A percentile compares a stretch with the other conserved stretches of the same genome.
phyloP scores from a whole-genome alignment of 2,888 invertebrate species.

The Sminthurides aquaticus region DNA sequence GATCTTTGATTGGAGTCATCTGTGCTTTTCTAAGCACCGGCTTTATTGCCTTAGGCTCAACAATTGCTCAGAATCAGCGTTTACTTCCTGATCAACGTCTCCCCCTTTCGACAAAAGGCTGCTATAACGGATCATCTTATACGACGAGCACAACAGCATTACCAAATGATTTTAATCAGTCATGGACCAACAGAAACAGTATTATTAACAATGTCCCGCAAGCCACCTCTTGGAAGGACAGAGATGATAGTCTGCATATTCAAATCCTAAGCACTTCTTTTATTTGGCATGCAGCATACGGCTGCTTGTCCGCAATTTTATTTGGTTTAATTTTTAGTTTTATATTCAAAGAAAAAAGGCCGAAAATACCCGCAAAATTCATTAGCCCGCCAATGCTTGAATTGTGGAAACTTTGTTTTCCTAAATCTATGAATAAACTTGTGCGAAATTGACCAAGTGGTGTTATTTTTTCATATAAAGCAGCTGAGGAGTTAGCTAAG shows the following conservation, averaged over 20 bases:
- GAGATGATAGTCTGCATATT: not conserved
- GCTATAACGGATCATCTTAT: not conserved
- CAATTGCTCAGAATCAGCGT: slow-evolving; percentile 28
- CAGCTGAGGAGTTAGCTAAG: no score
- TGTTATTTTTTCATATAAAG: no score
- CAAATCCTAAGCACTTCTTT: slow-evolving; percentile 6
- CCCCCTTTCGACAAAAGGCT: slow-evolving; percentile 4
- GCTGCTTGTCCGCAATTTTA: slow-evolving; percentile 7
- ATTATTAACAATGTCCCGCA: not conserved
- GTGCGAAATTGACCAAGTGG: no score
- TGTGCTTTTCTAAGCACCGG: slow-evolving; percentile 25
- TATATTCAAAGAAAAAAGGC: slow-evolving; percentile 3
- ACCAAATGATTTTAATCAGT: not conserved
- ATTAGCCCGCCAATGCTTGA: slow-evolving; percentile 10
- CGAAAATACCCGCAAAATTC: not conserved
- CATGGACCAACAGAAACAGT: no score
- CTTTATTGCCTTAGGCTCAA: slow-evolving; percentile 34
- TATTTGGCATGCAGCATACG: slow-evolving; percentile 12
- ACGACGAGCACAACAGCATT: not conserved
- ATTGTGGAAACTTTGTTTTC: not conserved
- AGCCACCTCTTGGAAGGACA: slow-evolving; percentile 3
- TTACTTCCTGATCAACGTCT: slow-evolving; percentile 32
- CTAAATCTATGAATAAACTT: not conserved
- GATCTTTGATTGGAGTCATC: slow-evolving; percentile 31
- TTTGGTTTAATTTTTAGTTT: slow-evolving; percentile 12